phyloP scores from a whole-genome alignment of 2,797 vertebrate species.

The Pangasius mekongensis region DNA sequence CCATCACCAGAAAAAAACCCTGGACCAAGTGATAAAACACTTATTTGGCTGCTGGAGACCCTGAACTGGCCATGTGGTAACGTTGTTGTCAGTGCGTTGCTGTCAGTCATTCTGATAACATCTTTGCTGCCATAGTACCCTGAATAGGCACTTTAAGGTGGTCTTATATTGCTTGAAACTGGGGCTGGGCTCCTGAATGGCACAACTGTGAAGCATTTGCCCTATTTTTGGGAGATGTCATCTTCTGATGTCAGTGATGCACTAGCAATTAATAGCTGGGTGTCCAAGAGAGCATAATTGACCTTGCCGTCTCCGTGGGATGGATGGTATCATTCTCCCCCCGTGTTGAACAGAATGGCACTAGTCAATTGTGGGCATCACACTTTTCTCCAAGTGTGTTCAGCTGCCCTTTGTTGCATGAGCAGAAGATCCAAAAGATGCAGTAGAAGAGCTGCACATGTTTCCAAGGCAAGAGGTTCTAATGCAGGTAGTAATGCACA shows the following conservation, averaged over 20 bases:
- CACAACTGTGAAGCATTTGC: background rate
- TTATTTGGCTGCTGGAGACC: background rate
- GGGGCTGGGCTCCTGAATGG: background rate
- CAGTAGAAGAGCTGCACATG: too few species aligned
- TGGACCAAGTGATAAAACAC: background rate
- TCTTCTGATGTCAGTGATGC: background rate
- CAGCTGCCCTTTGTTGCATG: background rate
- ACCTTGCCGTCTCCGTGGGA: too few species aligned
- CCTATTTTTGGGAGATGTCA: background rate
- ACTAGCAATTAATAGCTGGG: too few species aligned
- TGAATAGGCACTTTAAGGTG: background rate
- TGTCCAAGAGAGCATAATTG: too few species aligned
- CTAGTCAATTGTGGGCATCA: background rate
- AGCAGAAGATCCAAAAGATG: too few species aligned
- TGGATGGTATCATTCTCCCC: background rate
- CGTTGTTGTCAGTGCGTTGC: background rate
- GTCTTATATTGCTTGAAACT: background rate
- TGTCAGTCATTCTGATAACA: background rate
- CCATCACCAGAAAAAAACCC: background rate
- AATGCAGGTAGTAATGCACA: background rate
- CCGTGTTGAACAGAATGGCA: background rate
- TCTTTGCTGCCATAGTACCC: background rate
- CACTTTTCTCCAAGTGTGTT: background rate
- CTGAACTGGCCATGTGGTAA: background rate
- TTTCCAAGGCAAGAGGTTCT: background rate